Conservation (phyloP, 2,888 invertebrate genomes). For the Xestobium rufovillosum region DNA sequence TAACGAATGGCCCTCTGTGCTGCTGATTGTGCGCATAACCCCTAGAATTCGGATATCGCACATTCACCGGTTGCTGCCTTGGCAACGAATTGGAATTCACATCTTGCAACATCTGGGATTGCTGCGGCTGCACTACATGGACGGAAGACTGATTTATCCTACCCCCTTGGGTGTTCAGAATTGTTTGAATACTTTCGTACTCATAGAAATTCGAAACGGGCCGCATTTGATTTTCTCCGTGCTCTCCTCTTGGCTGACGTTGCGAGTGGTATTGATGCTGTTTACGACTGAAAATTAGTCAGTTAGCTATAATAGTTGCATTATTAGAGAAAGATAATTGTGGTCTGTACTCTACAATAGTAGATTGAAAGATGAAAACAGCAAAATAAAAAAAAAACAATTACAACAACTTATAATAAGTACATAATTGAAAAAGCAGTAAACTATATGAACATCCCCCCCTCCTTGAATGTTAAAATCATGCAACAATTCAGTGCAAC, state of each 20-base stretch:
- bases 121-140: constrained; percentile 13
- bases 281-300: constrained; percentile 53
- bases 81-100: constrained; percentile 35
- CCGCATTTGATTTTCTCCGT: constrained; percentile 46
- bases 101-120: constrained; percentile 28
- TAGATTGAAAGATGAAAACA: too few species aligned
- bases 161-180: constrained; percentile 40
- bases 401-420: too few species aligned
- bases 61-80: constrained; percentile 27
- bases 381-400: too few species aligned
- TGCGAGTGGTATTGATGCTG: constrained; percentile 62
- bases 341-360: too few species aligned
- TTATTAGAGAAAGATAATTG: too few species aligned
- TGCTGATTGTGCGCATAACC: constrained; percentile 18
- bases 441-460: too few species aligned
- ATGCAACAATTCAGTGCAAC: too few species aligned
- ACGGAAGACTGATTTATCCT: constrained; percentile 6
- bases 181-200: constrained; percentile 70
- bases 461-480: too few species aligned
- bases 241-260: constrained; percentile 44
- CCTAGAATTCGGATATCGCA: constrained; percentile 18
- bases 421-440: too few species aligned
- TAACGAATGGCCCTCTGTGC: constrained; percentile 52
- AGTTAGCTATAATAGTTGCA: constrained; percentile 6
- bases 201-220: constrained; percentile 81